Evolutionary conservation across 2,113 vertebrate species (phyloP), one percentile per base, ranked within the genome.

Genomic region (Sula dactylatra): DNA sequence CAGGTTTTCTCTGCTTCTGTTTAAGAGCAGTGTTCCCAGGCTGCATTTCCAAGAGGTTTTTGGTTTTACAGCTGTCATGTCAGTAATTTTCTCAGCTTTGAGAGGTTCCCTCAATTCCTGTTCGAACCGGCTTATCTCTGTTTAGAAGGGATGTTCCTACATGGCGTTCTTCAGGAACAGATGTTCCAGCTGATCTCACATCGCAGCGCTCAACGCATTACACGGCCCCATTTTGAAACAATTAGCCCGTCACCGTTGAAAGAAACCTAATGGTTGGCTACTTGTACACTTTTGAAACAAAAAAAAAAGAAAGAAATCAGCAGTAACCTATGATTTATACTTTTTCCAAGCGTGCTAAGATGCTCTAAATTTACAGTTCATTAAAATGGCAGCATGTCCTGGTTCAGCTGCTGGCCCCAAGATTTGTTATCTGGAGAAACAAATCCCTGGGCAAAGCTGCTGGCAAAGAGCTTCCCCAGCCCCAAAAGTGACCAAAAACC

Each of bases 51-150:
- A 66, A 86, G 82, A 93, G 52, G 40, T 56, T 94, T 96, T 89
- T 50, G 78, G 88, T 94, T 97, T 96, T 92, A 94, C 84, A 94
- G 92, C 91, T 93, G 93, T 95, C 64, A 82, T 20, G 93, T 95
- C 93, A 91, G 83, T 38, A 44, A 91, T 97, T 96, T 97, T 94
- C 84, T 94, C 95, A 79, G 56, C 66, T 92, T 88, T 66, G 49
- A 20, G 8, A 92, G 61, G 90, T 82, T 90, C 94, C 81, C 78
- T 92, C 81, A 65, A 65, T 92, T 97, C 92, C 86, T 91, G 87
- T 85, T 90, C 0, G 3, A 89, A 76, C 79, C 7, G 19, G 80
- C 84, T 95, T 97, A 96, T 96, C 96, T 97, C 95, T 96, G 86
- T 92, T 96, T 86, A 50, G 72, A 82, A 88, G 86, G 31, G 56